Percentiles rank a stretch among this genome's conserved stretches.
These are phyloP conservation scores for Philotrypesis tridentata DNA, from an alignment of 1,140 invertebrate species.

Conservation along the genomic window DNA sequence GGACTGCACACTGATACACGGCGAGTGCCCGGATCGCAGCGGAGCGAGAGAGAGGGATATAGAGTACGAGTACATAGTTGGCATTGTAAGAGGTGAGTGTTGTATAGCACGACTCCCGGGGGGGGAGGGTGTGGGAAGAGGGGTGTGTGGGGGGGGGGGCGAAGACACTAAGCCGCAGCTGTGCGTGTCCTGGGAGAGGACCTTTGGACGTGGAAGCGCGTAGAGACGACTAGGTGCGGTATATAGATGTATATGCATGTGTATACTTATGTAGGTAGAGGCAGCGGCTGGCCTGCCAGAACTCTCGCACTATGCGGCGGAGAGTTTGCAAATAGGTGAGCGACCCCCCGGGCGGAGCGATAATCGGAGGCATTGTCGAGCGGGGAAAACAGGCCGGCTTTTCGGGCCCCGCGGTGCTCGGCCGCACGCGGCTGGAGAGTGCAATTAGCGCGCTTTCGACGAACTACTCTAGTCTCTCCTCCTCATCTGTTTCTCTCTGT, in stretches of 20 bases:
- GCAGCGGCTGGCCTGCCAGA: neutral
- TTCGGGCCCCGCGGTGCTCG: neutral
- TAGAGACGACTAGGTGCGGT: constrained; percentile 13
- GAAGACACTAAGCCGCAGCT: neutral
- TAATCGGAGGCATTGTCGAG: constrained; percentile 39
- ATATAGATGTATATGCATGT: neutral
- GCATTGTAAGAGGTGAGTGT: no score
- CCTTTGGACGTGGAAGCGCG: neutral
- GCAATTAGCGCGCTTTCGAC: constrained; percentile 20
- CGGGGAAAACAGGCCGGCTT: constrained; percentile 40
- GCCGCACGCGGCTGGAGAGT: no score
- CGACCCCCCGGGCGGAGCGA: constrained; percentile 25
- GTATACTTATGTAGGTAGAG: neutral
- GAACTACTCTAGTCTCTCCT: neutral
- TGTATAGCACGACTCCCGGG: neutral
- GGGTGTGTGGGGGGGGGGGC: neutral
- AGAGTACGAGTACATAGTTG: neutral
- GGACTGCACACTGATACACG: no score
- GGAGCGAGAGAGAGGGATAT: neutral
- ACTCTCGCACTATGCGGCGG: no score
- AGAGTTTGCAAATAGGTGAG: neutral
- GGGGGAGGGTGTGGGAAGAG: no score
- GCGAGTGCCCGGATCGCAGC: neutral
- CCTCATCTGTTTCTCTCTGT: no score
- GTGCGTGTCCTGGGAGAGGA: neutral